A percentile compares a stretch with the other conserved stretches of the same genome.
phyloP scores from a whole-genome alignment of 1,140 invertebrate species.

The Drosophila bifasciata region DNA sequence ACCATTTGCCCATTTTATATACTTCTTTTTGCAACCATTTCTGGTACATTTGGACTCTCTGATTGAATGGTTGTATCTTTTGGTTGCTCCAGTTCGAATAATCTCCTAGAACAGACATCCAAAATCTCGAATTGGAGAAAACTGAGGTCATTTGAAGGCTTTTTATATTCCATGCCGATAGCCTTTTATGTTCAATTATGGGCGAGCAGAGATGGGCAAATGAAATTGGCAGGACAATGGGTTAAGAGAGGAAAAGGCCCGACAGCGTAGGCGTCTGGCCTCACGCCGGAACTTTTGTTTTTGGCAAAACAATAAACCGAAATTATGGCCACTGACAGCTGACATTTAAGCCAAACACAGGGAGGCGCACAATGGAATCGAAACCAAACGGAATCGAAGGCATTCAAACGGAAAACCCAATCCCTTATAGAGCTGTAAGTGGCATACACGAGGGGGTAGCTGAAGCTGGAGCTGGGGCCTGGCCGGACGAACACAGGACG shows the following conservation, averaged over 20 bases:
- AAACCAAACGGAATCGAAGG: constrained; percentile 27
- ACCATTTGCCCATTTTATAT: no score
- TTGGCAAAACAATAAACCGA: constrained; percentile 73
- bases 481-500: not conserved
- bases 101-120: no score
- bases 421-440: constrained; percentile 48
- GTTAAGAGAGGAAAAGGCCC: constrained; percentile 31
- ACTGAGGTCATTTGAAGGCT: constrained; percentile 17
- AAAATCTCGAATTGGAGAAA: constrained; percentile 13
- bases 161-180: constrained; percentile 39
- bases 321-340: constrained; percentile 77
- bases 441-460: constrained; percentile 21
- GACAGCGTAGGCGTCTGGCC: not conserved
- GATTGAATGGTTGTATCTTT: no score
- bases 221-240: constrained; percentile 66
- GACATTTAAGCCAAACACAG: constrained; percentile 57
- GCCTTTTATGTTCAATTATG: constrained; percentile 68
- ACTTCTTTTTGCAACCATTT: no score
- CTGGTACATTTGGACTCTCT: no score
- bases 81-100: no score
- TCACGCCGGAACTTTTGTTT: constrained; percentile 49
- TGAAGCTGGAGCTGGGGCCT: not conserved
- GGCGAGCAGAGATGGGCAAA: constrained; percentile 50
- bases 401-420: constrained; percentile 68
- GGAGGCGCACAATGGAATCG: constrained; percentile 27